Evolutionary conservation across 2,797 vertebrate species (phyloP).

Genomic region (Hybognathus amarus): DNA sequence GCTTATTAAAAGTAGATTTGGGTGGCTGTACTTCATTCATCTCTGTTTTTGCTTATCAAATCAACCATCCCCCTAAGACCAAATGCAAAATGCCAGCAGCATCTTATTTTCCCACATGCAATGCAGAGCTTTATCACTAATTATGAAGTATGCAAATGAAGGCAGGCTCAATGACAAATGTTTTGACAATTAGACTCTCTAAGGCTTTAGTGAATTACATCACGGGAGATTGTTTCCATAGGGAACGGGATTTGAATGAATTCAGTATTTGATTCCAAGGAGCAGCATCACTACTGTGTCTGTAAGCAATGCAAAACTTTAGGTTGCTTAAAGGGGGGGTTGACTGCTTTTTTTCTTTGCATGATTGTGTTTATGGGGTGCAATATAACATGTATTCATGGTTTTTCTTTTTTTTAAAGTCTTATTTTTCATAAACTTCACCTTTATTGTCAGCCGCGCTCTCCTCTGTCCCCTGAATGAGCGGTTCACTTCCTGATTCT

Average conservation of each 20-base stretch:
- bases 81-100: not conserved
- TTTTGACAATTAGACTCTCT: not conserved
- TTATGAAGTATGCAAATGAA: slow-evolving; percentile 25
- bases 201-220: not conserved
- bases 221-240: not conserved
- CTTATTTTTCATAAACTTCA: no score
- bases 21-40: slow-evolving; percentile 5
- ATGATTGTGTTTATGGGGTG: no score
- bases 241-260: not conserved
- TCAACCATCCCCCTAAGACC: not conserved
- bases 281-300: not conserved
- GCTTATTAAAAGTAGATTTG: slow-evolving; percentile 3
- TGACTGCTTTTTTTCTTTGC: no score
- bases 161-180: slow-evolving; percentile 4
- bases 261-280: not conserved
- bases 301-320: not conserved
- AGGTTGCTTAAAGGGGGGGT: no score
- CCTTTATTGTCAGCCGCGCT: no score
- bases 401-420: no score
- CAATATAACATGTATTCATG: no score
- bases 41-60: slow-evolving; percentile 20
- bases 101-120: not conserved
- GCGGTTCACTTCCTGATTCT: no score
- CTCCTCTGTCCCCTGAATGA: no score
- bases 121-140: slow-evolving; percentile 1